These are phyloP conservation scores for Pecten maximus DNA, from an alignment of 2,888 invertebrate genomes.

Conservation along the genomic window DNA sequence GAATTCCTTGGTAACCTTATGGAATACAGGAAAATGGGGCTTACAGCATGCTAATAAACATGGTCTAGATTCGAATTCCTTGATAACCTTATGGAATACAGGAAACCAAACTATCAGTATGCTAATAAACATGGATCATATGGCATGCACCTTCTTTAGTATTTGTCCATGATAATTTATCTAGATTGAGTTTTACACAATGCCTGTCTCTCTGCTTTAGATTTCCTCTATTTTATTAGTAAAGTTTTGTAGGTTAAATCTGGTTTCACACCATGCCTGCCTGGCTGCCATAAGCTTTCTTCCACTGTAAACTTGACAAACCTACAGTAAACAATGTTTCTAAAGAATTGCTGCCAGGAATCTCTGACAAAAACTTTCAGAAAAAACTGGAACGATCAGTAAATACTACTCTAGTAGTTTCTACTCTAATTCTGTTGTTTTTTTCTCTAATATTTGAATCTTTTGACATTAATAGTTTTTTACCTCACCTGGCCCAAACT, in stretches of 20 bases:
- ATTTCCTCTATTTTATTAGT: neutral
- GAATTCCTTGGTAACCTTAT: too few relatives aligned
- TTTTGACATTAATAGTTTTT: too few relatives aligned
- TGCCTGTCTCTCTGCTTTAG: neutral
- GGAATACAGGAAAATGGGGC: too few relatives aligned
- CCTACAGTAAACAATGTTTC: neutral
- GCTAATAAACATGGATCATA: too few relatives aligned
- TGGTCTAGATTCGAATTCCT: too few relatives aligned
- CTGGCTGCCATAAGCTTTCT: neutral
- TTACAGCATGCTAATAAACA: too few relatives aligned
- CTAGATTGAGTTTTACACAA: too few relatives aligned
- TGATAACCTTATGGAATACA: too few relatives aligned
- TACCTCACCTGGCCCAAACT: too few relatives aligned
- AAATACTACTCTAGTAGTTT: neutral
- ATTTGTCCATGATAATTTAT: too few relatives aligned
- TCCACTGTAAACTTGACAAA: conserved; percentile 24
- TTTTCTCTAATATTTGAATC: neutral
- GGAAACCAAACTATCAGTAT: too few relatives aligned
- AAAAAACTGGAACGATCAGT: neutral
- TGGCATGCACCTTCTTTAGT: too few relatives aligned
- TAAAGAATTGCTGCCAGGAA: conserved; percentile 7
- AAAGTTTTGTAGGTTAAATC: neutral
- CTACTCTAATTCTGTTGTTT: neutral
- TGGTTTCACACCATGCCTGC: conserved; percentile 22
- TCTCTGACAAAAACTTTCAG: neutral